These are phyloP conservation scores for Vulpes ferrilata DNA, from an alignment of 2,113 vertebrate species.

Conservation along the genomic window DNA sequence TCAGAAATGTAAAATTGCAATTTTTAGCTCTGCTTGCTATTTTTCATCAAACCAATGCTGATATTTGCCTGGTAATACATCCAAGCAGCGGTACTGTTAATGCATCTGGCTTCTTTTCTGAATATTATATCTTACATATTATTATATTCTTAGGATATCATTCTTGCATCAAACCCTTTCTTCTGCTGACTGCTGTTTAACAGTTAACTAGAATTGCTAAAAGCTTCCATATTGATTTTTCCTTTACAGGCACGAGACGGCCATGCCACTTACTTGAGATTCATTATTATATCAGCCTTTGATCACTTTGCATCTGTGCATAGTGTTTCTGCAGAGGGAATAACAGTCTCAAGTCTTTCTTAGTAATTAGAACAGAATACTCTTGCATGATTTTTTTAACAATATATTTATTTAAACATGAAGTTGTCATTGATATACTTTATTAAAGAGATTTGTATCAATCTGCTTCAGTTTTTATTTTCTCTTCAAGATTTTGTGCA, in stretches of 20 bases:
- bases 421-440: constrained; percentile 19
- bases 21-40: background rate
- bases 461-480: constrained; percentile 46
- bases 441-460: constrained; percentile 76
- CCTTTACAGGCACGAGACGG: constrained; percentile 90
- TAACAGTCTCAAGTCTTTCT: constrained; percentile 62
- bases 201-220: constrained; percentile 30
- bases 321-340: constrained; percentile 90
- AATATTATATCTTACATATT: background rate
- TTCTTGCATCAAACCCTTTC: background rate
- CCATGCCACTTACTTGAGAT: constrained; percentile 92
- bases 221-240: constrained; percentile 43
- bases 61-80: background rate
- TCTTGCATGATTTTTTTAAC: constrained; percentile 52
- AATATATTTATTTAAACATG: constrained; percentile 60
- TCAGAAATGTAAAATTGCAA: constrained; percentile 9
- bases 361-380: constrained; percentile 16
- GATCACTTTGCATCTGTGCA: constrained; percentile 97
- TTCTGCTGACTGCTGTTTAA: constrained; percentile 53
- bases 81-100: background rate
- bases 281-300: constrained; percentile 94
- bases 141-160: constrained; percentile 38
- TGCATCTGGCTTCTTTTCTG: background rate
- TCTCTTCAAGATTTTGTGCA: constrained; percentile 32
- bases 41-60: constrained; percentile 13